A percentile compares a stretch with the other conserved stretches of the same genome.
Evolutionary conservation across 1,140 invertebrate genomes (phyloP).

Genomic region (Triops cancriformis): DNA sequence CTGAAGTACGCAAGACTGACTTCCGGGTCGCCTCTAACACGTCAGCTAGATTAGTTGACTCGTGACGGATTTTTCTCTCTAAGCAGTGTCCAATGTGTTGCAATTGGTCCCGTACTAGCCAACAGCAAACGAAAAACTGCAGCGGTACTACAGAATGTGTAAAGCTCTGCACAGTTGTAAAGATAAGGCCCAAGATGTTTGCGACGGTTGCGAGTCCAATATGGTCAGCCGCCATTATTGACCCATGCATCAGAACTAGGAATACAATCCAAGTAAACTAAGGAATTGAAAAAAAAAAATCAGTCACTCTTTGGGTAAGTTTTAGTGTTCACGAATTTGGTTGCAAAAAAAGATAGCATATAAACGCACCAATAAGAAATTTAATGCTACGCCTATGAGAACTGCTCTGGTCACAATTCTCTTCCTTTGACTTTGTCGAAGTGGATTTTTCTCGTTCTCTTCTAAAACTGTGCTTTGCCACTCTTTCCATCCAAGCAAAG

Average conservation of each 20-base stretch:
- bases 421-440: neutral
- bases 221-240: neutral
- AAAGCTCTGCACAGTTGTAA: neutral
- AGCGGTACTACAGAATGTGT: neutral
- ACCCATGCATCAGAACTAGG: neutral
- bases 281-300: neutral
- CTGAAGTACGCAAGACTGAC: neutral
- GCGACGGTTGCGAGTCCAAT: neutral
- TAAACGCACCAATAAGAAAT: neutral
- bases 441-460: neutral
- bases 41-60: neutral
- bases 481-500: neutral
- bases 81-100: neutral
- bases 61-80: neutral
- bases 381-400: neutral
- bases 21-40: neutral
- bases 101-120: neutral
- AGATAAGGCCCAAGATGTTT: neutral
- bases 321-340: neutral
- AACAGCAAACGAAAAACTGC: neutral
- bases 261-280: neutral
- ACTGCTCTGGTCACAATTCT: no score
- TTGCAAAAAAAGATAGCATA: neutral
- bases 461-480: neutral
- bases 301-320: neutral